Base-by-base conservation (phyloP, 1,140 invertebrate genomes). In the Drosophila lowei region DNA sequence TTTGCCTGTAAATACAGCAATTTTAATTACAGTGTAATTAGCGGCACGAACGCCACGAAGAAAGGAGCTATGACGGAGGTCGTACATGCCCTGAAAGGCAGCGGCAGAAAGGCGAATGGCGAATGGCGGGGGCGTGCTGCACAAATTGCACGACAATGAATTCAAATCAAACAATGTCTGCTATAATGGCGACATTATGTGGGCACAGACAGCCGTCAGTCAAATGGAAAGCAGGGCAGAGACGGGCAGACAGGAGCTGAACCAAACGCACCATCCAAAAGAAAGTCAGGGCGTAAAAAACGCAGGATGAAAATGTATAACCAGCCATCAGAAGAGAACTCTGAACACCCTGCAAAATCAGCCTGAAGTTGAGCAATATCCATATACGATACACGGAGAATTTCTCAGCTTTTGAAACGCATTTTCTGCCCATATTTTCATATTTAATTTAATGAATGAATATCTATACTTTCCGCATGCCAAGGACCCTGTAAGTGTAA, bases 1-100 rank as follows among this genome's bases (percentile, higher is more conserved):
- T 56, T 56, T 56, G 63, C 72, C 60, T 67, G 71, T 72, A 86
- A 86, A 83, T 76, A 83, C 78, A 64, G 71, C 61, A 64, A 88
- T 88, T 88, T 88, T 88, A 88, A 88, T 88, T 88, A 88, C 83
- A 68, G 79, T 77, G 85, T 84, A 88, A 88, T 88, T 88, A 88
- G 84, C 79, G 81, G 79, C 84, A 89, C 72, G 84, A 59, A 76
- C 65, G 55, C 65, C 56, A 63, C 47, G 16, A 42, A 63, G 61
- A 54, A 77, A 13, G 61, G 60, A 58, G 72, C 65, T 43, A 61
- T 61, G 50, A 34, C 34, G 23, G 38, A 59, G 9, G 30, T 34
- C 30, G 0, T 9, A 9, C 11, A 38, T 13, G 55, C 42, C 3
- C 7, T 2, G 23, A n/a, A 15, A 50, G 23, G 23, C 23, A 23